Percentiles rank a stretch among this genome's conserved stretches.
Evolutionary conservation across 2,797 vertebrate genomes (phyloP).

Genomic region (Periophthalmus magnuspinnatus): DNA sequence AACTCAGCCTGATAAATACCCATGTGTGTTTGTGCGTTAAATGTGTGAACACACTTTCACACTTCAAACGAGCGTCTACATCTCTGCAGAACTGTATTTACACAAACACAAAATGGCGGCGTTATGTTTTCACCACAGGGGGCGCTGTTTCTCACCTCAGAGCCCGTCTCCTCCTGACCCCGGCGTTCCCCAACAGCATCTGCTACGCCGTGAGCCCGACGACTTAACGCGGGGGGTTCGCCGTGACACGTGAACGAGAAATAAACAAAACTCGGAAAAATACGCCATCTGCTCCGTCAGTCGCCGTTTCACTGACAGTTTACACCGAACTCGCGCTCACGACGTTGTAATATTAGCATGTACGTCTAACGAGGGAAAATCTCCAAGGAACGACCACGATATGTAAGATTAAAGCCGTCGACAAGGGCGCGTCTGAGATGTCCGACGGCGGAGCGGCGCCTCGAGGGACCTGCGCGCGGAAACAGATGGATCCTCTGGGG

Average conservation of each 20-base stretch:
- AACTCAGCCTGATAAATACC: too few relatives aligned
- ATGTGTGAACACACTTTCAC: too few relatives aligned
- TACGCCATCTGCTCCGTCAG: constrained; percentile 6
- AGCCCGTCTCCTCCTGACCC: background rate
- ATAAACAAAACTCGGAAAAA: constrained; percentile 3
- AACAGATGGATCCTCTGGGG: constrained; percentile 32
- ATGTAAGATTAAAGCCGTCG: background rate
- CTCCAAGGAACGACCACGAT: background rate
- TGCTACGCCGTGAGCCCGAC: background rate
- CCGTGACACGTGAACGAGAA: background rate
- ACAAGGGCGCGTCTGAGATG: constrained; percentile 22
- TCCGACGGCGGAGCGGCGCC: constrained; percentile 25
- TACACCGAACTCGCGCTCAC: background rate
- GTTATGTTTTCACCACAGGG: background rate
- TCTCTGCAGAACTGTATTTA: too few relatives aligned
- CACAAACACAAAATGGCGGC: background rate
- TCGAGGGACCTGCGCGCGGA: constrained; percentile 21
- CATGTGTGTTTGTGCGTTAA: too few relatives aligned
- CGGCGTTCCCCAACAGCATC: constrained; percentile 1
- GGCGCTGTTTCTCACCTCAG: background rate
- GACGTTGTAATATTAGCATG: background rate
- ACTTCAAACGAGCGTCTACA: too few relatives aligned
- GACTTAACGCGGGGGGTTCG: background rate
- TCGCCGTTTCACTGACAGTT: constrained; percentile 5
- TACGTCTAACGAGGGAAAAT: background rate